A percentile compares a stretch with the other conserved stretches of the same genome.
Conservation (phyloP, 2,888 invertebrate species). For the Pollenia amentaria region DNA sequence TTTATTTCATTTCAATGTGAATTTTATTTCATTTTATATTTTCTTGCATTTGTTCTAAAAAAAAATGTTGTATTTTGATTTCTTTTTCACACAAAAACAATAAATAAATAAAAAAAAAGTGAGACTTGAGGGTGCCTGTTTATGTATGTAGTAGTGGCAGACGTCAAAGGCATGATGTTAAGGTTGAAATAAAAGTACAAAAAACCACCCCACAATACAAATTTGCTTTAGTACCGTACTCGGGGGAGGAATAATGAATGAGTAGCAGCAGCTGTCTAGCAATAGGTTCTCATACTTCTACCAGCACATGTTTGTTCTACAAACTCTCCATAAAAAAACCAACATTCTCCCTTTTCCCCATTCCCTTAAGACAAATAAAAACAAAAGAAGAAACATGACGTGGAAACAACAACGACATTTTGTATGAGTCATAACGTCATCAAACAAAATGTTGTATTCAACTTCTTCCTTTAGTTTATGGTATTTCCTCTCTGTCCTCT, state of each 20-base stretch:
- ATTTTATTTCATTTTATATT: slow-evolving; percentile 33
- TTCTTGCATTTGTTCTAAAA: slow-evolving; percentile 53
- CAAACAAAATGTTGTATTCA: slow-evolving; percentile 52
- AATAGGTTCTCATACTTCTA: slow-evolving; percentile 39
- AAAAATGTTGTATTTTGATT: slow-evolving; percentile 47
- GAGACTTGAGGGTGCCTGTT: slow-evolving; percentile 22
- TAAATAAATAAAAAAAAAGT: neutral
- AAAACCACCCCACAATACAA: slow-evolving; percentile 35
- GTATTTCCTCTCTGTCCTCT: slow-evolving; percentile 19
- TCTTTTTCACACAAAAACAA: slow-evolving; percentile 18
- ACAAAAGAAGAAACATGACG: slow-evolving; percentile 30
- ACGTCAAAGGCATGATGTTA: slow-evolving; percentile 28
- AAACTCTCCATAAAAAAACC: slow-evolving; percentile 14
- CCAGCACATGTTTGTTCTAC: slow-evolving; percentile 17
- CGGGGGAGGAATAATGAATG: slow-evolving; percentile 62
- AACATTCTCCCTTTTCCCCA: neutral
- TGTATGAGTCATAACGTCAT: slow-evolving; percentile 70
- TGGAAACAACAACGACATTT: slow-evolving; percentile 15
- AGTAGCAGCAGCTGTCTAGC: slow-evolving; percentile 59
- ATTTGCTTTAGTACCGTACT: slow-evolving; percentile 17
- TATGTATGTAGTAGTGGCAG: slow-evolving; percentile 10
- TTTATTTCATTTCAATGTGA: slow-evolving; percentile 53
- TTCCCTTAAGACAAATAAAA: neutral
- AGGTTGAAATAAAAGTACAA: slow-evolving; percentile 10
- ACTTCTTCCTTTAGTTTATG: slow-evolving; percentile 35